Base-by-base conservation (phyloP, 2,888 invertebrate genomes). In the Diaphora mendica region DNA sequence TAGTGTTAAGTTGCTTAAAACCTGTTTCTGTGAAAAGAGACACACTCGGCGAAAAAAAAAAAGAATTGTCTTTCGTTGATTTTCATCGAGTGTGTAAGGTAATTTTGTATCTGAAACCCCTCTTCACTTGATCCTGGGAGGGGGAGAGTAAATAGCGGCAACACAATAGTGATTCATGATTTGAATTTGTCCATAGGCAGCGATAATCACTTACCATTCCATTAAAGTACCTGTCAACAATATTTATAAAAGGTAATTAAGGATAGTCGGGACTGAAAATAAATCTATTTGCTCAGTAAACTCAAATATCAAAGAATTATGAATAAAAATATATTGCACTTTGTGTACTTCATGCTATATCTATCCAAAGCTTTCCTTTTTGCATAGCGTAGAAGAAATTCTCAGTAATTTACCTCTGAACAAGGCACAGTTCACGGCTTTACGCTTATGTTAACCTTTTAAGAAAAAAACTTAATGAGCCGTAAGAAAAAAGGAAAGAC, bases 401-500 rank as follows among this genome's bases (percentile, higher is more conserved):
- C 88, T 86, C 86, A 81, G 86, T 86, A 86, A 78, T 89, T 89
- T 87, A 86, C 88, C 86, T 84, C 79, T 83, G 77, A 81, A 80
- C 84, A 75, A 76, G 80, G 79, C 77, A 82, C 85, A 80, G 86
- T 92, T 92, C 84, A 93, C 91, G 91, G 89, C 86, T 86, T 88
- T 85, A 90, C 89, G 92, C 90, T 85, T 88, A 83, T 89, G 86
- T 92, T 91, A 91, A 88, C 91, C 90, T 91, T 92, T 91, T 91
- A 91, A 92, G 92, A 92, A 92, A 93, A 91, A 91, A 88, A 90
- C 82, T 83, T 90, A 92, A 92, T 93, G 91, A 92, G 87, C 90
- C 88, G 85, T 91, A 82, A 86, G 84, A 82, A 86, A 87, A 89
- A 88, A 90, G 89, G 88, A 87, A 88, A 86, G 81, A 87, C 79